Base-by-base conservation (phyloP, 1,140 invertebrate genomes). In the Antheraea pernyi region DNA sequence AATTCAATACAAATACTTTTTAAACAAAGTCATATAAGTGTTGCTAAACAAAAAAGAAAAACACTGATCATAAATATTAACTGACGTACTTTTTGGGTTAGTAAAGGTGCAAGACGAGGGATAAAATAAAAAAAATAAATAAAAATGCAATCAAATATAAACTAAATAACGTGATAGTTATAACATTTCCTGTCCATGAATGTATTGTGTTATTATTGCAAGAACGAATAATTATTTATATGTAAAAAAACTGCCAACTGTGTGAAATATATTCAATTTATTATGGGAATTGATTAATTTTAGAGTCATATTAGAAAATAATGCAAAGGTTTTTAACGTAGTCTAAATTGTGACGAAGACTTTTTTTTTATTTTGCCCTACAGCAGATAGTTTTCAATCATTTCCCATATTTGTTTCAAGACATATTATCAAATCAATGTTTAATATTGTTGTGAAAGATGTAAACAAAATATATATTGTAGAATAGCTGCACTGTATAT, bases 151-250 rank as follows among this genome's bases (percentile, higher is more conserved):
- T 10, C 5, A 53, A 53, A 53, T 10, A 42, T 10, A 53, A 53
- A 53, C 1, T 7, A n/a, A 53, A 53, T 53, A 53, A 53, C 46
- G 46, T 53, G 46, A 53, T 19, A 48, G 18, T 58, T 19, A 37
- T 66, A 37, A 61, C 59, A 80, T 84, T 83, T 85, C 87, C 85
- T 84, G 82, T 91, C 89, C 89, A 91, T 89, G 88, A 88, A 85
- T 85, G 86, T 91, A 84, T 86, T 83, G 81, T 80, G 85, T 83
- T 82, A 85, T 75, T 73, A 69, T 64, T 73, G 65, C 9, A 13
- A n/a, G 2, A 42, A 42, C 58, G 63, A 36, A 30, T 16, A 70
- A 19, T n/a, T 61, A 10, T 60, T 42, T 11, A 10, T 42, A 42
- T 42, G 39, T 11, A 42, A 42, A 42, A 42, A 10, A 42, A 10